These are phyloP conservation scores for Puffinus mauretanicus DNA, from an alignment of 2,113 vertebrate genomes.

Conservation along the genomic window DNA sequence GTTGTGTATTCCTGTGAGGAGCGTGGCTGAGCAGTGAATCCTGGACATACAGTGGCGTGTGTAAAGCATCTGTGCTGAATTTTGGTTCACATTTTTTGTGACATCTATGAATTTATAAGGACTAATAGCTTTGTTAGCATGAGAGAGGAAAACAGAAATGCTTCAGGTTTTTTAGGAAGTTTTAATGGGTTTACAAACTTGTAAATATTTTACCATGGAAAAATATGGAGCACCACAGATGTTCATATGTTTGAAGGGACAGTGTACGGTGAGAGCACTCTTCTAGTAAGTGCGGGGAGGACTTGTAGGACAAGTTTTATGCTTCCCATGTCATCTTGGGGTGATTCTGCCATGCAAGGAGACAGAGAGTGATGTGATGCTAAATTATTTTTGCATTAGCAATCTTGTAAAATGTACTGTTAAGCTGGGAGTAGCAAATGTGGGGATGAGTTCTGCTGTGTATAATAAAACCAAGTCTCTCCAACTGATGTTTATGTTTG, in stretches of 20 bases:
- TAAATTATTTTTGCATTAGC: constrained; percentile 5
- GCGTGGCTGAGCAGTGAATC: not conserved
- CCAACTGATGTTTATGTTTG: not conserved
- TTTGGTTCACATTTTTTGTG: not conserved
- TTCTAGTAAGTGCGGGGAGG: not conserved
- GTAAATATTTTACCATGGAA: constrained; percentile 28
- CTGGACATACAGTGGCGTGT: not conserved
- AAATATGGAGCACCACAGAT: not conserved
- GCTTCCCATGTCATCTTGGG: not conserved
- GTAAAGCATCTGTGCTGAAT: not conserved
- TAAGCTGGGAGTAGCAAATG: constrained; percentile 11
- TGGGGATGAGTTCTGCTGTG: not conserved
- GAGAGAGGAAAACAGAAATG: not conserved
- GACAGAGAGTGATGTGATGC: not conserved
- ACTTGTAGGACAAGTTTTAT: not conserved
- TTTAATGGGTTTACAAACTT: constrained; percentile 4
- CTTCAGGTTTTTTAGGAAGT: not conserved
- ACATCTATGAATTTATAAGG: not conserved
- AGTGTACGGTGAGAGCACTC: not conserved
- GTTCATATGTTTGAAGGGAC: not conserved
- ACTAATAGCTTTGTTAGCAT: not conserved
- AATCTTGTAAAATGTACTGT: not conserved
- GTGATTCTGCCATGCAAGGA: not conserved
- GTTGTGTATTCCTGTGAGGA: not conserved
- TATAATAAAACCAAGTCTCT: not conserved